Conservation (phyloP, 2,888 invertebrate species). For the Thysanoteuthis rhombus region DNA sequence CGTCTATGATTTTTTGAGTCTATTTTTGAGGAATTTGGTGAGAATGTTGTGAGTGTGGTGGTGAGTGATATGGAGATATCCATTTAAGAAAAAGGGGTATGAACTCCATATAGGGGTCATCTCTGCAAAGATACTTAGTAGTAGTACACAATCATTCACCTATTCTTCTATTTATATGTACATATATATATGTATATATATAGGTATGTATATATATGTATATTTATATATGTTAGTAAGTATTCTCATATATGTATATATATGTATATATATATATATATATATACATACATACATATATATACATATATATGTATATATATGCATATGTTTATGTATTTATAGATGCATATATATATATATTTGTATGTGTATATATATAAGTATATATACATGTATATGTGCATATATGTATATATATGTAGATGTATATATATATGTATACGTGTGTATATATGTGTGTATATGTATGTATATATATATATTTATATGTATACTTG, state of each 20-base stretch:
- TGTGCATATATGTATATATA: background rate
- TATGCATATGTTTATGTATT: background rate
- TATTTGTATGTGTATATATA: slow-evolving; percentile 24
- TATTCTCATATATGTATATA: too few species aligned
- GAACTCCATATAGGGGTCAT: too few species aligned
- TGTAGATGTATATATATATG: background rate
- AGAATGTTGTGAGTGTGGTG: too few species aligned
- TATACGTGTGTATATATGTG: background rate
- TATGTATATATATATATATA: slow-evolving; percentile 23
- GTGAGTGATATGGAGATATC: too few species aligned
- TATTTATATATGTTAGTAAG: background rate
- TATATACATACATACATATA: slow-evolving; percentile 24
- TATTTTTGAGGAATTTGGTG: too few species aligned
- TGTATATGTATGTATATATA: background rate
- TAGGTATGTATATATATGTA: background rate
- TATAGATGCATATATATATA: slow-evolving; percentile 16
- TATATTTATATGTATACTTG: background rate
- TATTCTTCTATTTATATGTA: too few species aligned
- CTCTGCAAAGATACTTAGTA: too few species aligned
- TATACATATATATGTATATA: slow-evolving; percentile 23
- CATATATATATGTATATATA: background rate
- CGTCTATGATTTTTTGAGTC: too few species aligned
- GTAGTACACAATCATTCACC: too few species aligned
- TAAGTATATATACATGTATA: slow-evolving; percentile 15
- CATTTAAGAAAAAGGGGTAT: too few species aligned